A percentile compares a stretch with the other conserved stretches of the same genome.
phyloP scores from a whole-genome alignment of 1,140 invertebrate genomes.

The Chironomus striatipennis region DNA sequence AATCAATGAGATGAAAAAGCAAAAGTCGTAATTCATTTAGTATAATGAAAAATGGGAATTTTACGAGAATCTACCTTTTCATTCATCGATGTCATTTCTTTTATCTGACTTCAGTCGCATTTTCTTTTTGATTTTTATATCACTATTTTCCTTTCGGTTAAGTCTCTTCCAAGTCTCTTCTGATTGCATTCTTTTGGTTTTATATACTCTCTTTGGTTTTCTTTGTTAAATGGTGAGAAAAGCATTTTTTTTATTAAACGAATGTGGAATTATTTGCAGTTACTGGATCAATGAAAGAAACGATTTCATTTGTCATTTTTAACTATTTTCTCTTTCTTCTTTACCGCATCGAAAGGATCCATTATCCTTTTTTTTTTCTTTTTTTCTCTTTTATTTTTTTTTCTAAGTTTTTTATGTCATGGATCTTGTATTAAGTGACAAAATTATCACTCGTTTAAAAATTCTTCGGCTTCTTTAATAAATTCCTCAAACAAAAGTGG shows the following conservation, averaged over 20 bases:
- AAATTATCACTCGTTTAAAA: background rate
- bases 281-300: background rate
- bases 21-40: slow-evolving; percentile 19
- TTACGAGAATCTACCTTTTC: slow-evolving; percentile 12
- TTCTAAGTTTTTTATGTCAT: background rate
- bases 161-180: background rate
- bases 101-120: background rate
- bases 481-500: background rate
- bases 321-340: background rate
- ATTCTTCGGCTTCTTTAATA: background rate
- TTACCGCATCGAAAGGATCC: background rate
- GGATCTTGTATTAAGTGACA: background rate
- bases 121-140: too few relatives aligned
- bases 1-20: background rate
- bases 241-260: background rate
- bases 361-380: background rate
- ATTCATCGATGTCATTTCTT: background rate
- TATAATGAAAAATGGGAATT: slow-evolving; percentile 18
- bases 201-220: background rate
- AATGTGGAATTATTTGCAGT: slow-evolving; percentile 17
- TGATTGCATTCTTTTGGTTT: background rate
- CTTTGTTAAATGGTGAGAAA: slow-evolving; percentile 4
- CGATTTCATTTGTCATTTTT: slow-evolving; percentile 10
- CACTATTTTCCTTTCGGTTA: background rate
- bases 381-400: background rate